Conservation (phyloP, 2,797 vertebrate species). For the Neostethus bicornis region DNA sequence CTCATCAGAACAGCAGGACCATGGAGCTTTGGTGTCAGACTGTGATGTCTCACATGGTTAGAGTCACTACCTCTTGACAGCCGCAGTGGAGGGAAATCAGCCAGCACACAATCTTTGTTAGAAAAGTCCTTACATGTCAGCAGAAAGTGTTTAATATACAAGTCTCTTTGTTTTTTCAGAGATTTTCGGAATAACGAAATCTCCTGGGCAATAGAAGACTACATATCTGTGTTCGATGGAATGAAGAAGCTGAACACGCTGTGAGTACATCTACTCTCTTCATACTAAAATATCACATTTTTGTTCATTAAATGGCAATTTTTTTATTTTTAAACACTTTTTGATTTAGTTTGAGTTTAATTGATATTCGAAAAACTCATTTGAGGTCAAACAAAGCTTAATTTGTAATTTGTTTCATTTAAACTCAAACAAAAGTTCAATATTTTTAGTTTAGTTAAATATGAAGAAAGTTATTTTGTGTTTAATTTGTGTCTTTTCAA, state of each 20-base stretch:
- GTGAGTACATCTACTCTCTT: constrained; percentile 75
- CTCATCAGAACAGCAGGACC: constrained; percentile 49
- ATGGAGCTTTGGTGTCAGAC: constrained; percentile 44
- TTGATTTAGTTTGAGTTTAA: background rate
- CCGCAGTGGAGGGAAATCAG: constrained; percentile 8
- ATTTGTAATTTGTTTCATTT: too few species aligned
- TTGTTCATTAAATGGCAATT: background rate
- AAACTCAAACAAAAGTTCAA: too few species aligned
- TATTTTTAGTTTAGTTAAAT: too few species aligned
- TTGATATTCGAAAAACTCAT: too few species aligned
- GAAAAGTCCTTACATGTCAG: constrained; percentile 4
- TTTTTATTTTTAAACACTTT: constrained; percentile 9
- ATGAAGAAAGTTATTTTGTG: too few species aligned
- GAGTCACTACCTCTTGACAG: constrained; percentile 19
- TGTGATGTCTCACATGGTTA: constrained; percentile 40
- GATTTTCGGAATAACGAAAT: constrained; percentile 95
- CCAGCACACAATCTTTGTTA: constrained; percentile 10
- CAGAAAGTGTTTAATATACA: constrained; percentile 17
- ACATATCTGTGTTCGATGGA: constrained; percentile 89
- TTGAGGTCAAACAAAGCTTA: too few species aligned
- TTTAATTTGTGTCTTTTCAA: too few species aligned
- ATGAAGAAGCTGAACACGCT: constrained; percentile 90
- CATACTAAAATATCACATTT: background rate
- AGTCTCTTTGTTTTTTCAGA: constrained; percentile 74
- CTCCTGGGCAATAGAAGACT: constrained; percentile 97